Percentiles rank a stretch among this genome's conserved stretches.
These are phyloP conservation scores for Campoplex capitator DNA, from an alignment of 2,888 invertebrate genomes.

Conservation along the genomic window DNA sequence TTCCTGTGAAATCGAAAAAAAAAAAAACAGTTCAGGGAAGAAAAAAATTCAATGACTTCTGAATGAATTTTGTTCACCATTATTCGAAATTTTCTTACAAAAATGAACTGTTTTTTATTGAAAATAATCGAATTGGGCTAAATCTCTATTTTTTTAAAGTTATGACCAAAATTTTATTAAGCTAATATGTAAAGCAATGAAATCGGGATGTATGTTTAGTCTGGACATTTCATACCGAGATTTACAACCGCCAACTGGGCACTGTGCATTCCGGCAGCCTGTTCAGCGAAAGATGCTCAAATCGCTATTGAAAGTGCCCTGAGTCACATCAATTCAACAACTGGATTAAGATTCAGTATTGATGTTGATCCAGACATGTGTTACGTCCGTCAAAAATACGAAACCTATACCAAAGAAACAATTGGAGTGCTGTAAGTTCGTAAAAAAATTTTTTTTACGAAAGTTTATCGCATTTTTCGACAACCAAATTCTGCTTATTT, in stretches of 20 bases:
- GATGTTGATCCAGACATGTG: conserved; percentile 88
- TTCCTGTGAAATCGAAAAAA: background rate
- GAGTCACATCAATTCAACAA: conserved; percentile 87
- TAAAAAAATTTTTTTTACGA: background rate
- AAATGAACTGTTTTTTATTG: background rate
- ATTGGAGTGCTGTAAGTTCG: conserved; percentile 85
- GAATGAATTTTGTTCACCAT: background rate
- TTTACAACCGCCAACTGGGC: conserved; percentile 91
- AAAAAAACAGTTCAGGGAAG: background rate
- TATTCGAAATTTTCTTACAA: background rate
- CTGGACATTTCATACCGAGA: conserved; percentile 90
- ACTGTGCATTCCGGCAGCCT: conserved; percentile 89
- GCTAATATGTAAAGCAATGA: background rate
- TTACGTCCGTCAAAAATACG: conserved; percentile 84
- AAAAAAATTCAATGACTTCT: background rate
- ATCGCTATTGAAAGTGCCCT: conserved; percentile 87
- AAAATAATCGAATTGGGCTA: background rate
- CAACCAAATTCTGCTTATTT: conserved; percentile 35
- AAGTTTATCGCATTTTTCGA: background rate
- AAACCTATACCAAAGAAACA: conserved; percentile 84
- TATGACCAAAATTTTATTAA: background rate
- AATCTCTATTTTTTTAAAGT: background rate
- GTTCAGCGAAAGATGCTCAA: conserved; percentile 87
- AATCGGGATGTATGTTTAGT: conserved; percentile 84
- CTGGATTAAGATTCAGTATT: conserved; percentile 87